A percentile compares a stretch with the other conserved stretches of the same genome.
phyloP scores from a whole-genome alignment of 2,113 vertebrate species.

The Vicugna pacos region DNA sequence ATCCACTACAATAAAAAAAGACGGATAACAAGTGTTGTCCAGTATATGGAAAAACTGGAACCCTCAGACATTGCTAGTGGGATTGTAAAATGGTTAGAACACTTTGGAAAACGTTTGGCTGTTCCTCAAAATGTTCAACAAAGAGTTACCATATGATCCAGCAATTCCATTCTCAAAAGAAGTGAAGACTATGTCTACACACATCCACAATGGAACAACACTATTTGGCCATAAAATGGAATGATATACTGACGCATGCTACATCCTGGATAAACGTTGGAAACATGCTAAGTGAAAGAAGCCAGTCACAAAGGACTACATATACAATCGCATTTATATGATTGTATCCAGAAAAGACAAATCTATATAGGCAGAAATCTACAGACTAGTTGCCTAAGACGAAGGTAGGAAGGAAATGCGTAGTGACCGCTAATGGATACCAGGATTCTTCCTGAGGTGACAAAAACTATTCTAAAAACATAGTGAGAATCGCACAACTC shows the following conservation, averaged over 20 bases:
- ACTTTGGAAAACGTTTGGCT: neutral
- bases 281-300: conserved; percentile 41
- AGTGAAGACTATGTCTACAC: conserved; percentile 20
- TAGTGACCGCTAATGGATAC: neutral
- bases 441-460: neutral
- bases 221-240: neutral
- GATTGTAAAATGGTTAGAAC: neutral
- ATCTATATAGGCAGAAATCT: neutral
- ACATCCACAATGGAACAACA: conserved; percentile 13
- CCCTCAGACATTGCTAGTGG: neutral
- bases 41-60: neutral
- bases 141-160: conserved; percentile 11
- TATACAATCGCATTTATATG: neutral
- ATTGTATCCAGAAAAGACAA: neutral
- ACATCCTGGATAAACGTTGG: neutral
- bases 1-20: neutral
- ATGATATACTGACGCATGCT: neutral
- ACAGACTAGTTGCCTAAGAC: neutral
- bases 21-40: neutral
- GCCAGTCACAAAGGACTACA: neutral
- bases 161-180: conserved; percentile 37
- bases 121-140: neutral
- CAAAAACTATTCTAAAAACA: conserved; percentile 28
- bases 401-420: neutral
- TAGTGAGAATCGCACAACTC: neutral